Evolutionary conservation across 2,797 vertebrate species (phyloP).

Genomic region (Protonibea diacanthus): DNA sequence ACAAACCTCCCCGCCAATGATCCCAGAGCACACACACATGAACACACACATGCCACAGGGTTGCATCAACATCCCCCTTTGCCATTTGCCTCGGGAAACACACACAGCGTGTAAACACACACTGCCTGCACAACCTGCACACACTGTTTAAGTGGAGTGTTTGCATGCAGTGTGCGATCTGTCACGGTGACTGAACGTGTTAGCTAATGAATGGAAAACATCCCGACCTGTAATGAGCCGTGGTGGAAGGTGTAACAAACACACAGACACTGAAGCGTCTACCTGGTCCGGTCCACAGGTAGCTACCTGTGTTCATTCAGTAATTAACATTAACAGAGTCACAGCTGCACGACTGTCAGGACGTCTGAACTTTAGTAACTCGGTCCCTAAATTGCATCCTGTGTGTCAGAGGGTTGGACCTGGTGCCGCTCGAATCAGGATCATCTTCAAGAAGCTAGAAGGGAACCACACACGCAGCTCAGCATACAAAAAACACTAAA

Average conservation of each 20-base stretch:
- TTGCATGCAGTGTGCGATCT: not conserved
- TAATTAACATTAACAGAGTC: too few relatives aligned
- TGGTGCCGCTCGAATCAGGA: too few relatives aligned
- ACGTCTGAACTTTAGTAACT: too few relatives aligned
- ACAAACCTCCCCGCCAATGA: constrained; percentile 37
- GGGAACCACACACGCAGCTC: too few relatives aligned
- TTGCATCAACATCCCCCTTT: constrained; percentile 38
- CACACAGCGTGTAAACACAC: constrained; percentile 10
- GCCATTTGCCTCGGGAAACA: constrained; percentile 19
- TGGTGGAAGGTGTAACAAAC: constrained; percentile 19
- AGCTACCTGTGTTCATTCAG: too few relatives aligned
- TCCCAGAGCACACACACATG: constrained; percentile 14
- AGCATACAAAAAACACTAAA: too few relatives aligned
- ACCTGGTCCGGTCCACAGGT: not conserved
- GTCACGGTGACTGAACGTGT: constrained; percentile 19
- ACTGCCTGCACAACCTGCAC: not conserved
- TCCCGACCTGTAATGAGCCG: constrained; percentile 31
- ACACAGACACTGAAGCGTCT: not conserved
- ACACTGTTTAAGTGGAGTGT: not conserved
- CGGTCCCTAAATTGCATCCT: too few relatives aligned
- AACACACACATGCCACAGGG: not conserved
- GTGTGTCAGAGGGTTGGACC: too few relatives aligned
- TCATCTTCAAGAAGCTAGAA: too few relatives aligned
- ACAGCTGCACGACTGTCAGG: too few relatives aligned
- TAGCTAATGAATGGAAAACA: constrained; percentile 23